phyloP scores from a whole-genome alignment of 2,888 invertebrate genomes.

The Lissonota sp. region DNA sequence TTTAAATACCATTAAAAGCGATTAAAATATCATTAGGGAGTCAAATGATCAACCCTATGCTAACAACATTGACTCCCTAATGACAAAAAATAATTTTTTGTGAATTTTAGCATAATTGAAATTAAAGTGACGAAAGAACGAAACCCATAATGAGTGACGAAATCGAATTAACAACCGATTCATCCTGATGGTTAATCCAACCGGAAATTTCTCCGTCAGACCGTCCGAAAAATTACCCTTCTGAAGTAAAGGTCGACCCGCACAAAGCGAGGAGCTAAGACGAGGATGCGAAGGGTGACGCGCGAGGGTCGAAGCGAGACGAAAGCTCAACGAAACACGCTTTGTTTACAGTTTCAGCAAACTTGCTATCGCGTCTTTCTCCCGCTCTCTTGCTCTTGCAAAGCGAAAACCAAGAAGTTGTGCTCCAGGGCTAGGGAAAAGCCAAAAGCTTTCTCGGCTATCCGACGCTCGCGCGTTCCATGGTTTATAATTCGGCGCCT shows the following conservation, averaged over 20 bases:
- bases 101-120: too few species aligned
- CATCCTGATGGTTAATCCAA: too few species aligned
- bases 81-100: too few species aligned
- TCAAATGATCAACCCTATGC: too few species aligned
- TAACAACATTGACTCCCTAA: too few species aligned
- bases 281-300: neutral
- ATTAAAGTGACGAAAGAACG: too few species aligned
- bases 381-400: too few species aligned
- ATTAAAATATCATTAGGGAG: too few species aligned
- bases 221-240: neutral
- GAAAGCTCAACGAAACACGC: slow-evolving; percentile 14
- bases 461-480: neutral
- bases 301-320: neutral
- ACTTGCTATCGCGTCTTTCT: slow-evolving; percentile 8
- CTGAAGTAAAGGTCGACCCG: neutral
- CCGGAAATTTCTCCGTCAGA: neutral
- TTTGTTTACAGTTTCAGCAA: slow-evolving; percentile 29
- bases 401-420: neutral
- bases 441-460: neutral
- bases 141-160: too few species aligned
- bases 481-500: slow-evolving; percentile 7
- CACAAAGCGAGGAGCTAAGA: neutral
- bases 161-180: too few species aligned
- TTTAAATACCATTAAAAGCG: too few species aligned
- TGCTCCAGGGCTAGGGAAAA: slow-evolving; percentile 9